Evolutionary conservation across 2,113 vertebrate genomes (phyloP).

Genomic region (Chaetorhynchus papuensis): DNA sequence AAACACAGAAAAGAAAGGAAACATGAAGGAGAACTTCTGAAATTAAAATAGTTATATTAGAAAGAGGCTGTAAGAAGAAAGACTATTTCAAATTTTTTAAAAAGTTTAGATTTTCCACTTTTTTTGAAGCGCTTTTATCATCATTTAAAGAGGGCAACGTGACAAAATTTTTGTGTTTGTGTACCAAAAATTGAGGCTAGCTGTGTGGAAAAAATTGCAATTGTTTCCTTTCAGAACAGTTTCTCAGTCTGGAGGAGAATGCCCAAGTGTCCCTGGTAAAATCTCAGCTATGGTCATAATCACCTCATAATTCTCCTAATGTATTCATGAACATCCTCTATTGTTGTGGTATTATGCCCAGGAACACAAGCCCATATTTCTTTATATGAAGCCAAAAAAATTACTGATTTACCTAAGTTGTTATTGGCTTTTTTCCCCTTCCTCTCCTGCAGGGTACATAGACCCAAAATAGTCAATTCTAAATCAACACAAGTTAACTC

Average conservation of each 20-base stretch:
- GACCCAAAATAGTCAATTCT: background rate
- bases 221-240: background rate
- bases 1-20: background rate
- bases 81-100: background rate
- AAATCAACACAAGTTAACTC: background rate
- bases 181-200: background rate
- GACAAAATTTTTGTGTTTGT: background rate
- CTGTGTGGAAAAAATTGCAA: background rate
- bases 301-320: background rate
- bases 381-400: background rate
- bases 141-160: background rate
- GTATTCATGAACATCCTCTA: background rate
- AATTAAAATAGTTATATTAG: background rate
- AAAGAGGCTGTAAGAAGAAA: background rate
- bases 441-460: background rate
- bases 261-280: background rate
- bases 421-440: background rate
- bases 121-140: background rate
- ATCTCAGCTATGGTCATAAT: background rate
- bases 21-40: background rate
- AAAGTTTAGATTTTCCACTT: background rate
- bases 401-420: background rate
- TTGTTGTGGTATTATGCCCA: background rate
- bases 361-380: background rate
- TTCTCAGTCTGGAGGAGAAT: background rate